Percentiles rank a stretch among this genome's conserved stretches.
phyloP scores from a whole-genome alignment of 2,797 vertebrate species.

The Helicolenus hilgendorfi region DNA sequence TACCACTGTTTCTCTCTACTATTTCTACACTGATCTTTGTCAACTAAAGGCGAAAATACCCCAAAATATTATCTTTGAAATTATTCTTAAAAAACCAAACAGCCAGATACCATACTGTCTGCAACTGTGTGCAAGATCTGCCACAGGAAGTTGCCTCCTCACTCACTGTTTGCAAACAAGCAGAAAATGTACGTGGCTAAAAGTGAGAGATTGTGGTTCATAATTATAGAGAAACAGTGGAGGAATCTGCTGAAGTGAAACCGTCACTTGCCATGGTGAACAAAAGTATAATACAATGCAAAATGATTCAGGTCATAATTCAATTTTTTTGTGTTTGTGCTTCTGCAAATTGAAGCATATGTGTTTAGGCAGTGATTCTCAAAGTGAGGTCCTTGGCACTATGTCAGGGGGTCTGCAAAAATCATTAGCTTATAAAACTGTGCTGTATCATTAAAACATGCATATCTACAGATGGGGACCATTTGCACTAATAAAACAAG shows the following conservation, averaged over 20 bases:
- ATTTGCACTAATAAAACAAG: background rate
- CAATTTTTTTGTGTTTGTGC: background rate
- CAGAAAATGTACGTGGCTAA: background rate
- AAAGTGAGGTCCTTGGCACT: no score
- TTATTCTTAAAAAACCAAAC: background rate
- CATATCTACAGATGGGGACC: background rate
- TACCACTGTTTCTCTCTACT: background rate
- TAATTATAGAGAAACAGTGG: background rate
- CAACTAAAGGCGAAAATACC: no score
- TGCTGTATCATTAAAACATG: no score
- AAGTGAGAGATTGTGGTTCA: background rate
- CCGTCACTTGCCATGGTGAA: background rate
- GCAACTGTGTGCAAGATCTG: background rate
- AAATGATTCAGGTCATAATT: background rate
- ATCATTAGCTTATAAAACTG: no score
- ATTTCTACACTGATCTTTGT: background rate
- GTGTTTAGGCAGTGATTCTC: background rate
- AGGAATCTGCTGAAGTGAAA: background rate
- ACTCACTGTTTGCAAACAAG: background rate
- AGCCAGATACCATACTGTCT: background rate
- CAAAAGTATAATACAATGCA: background rate
- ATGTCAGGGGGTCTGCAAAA: no score
- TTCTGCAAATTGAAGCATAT: background rate
- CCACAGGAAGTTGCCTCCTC: conserved; percentile 4
- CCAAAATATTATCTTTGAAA: background rate